Evolutionary conservation across 2,888 invertebrate species (phyloP).

Genomic region (Caenorhabditis drosophilae): DNA sequence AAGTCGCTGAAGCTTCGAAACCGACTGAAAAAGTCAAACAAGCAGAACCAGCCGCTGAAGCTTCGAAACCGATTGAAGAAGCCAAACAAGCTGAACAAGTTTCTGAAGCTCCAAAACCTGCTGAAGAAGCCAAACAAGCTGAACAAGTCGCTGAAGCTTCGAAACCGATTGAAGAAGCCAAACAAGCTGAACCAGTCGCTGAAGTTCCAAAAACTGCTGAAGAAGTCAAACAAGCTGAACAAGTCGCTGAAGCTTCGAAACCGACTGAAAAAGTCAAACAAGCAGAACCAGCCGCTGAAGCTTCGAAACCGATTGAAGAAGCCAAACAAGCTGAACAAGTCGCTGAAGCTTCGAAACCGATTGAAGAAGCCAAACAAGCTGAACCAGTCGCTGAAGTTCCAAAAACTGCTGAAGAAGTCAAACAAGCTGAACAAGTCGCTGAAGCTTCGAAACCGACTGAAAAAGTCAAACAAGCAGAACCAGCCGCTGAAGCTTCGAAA

Average conservation of each 20-base stretch:
- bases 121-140: too few species aligned
- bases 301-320: conserved; percentile 1
- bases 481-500: conserved; percentile 2
- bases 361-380: conserved; percentile 1
- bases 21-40: conserved; percentile 5
- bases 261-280: background rate
- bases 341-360: conserved; percentile 8
- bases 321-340: conserved; percentile 1
- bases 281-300: background rate
- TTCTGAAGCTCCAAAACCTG: conserved; percentile 3
- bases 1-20: conserved; percentile 15
- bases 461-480: conserved; percentile 1
- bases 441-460: background rate
- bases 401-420: conserved; percentile 1
- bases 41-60: conserved; percentile 7
- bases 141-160: too few species aligned
- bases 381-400: background rate
- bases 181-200: background rate
- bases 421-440: conserved; percentile 4
- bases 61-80: conserved; percentile 3
- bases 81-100: background rate
- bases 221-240: conserved; percentile 6
- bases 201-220: background rate
- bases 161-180: too few species aligned
- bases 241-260: background rate